Percentiles rank a stretch among this genome's conserved stretches.
Conservation (phyloP, 2,797 vertebrate species). For the Nannoperca australis region DNA sequence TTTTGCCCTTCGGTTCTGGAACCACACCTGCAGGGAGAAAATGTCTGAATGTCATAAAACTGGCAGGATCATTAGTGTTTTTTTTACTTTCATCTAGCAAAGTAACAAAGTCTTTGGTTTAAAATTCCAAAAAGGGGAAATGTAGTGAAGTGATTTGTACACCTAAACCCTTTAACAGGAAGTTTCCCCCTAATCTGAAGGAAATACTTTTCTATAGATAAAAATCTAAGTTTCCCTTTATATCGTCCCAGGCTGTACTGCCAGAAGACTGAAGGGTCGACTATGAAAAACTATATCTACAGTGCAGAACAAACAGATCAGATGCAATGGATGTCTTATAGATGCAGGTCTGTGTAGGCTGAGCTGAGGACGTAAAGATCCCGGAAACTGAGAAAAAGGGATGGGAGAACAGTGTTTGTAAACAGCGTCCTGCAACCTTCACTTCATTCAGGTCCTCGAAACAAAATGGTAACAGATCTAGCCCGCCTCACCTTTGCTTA, state of each 20-base stretch:
- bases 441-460: slow-evolving; percentile 31
- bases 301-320: slow-evolving; percentile 10
- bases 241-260: slow-evolving; percentile 9
- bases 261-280: slow-evolving; percentile 10
- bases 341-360: slow-evolving; percentile 2
- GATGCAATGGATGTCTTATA: slow-evolving; percentile 23
- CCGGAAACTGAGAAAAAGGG: slow-evolving; percentile 24
- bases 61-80: not conserved
- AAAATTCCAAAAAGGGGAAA: not conserved
- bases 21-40: slow-evolving; percentile 91
- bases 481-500: slow-evolving; percentile 30
- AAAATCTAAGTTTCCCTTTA: slow-evolving; percentile 43
- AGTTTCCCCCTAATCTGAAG: slow-evolving; percentile 32
- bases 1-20: slow-evolving; percentile 97
- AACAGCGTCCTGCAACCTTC: slow-evolving; percentile 44
- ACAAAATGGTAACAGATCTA: slow-evolving; percentile 61
- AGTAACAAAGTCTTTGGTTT: not conserved
- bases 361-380: slow-evolving; percentile 15
- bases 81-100: slow-evolving; percentile 10
- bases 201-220: slow-evolving; percentile 49
- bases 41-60: slow-evolving; percentile 17
- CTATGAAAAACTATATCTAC: slow-evolving; percentile 12
- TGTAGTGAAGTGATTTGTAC: not conserved
- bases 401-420: slow-evolving; percentile 14
- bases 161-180: slow-evolving; percentile 14